phyloP scores from a whole-genome alignment of 2,113 vertebrate species.

The Passer montanus region DNA sequence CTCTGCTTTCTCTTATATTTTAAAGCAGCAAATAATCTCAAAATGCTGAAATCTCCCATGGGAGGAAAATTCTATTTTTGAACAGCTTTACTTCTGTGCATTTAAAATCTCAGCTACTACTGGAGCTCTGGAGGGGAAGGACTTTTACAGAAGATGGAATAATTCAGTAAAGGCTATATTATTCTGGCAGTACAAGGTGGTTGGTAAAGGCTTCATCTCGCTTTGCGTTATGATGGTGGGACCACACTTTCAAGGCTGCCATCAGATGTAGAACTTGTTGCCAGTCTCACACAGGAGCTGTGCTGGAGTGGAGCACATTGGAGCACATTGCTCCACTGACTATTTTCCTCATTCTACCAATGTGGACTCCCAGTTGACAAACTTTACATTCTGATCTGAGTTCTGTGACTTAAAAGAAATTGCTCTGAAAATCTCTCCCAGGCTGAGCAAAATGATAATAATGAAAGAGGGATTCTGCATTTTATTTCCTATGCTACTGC shows the following conservation, averaged over 20 bases:
- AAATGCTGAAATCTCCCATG: not conserved
- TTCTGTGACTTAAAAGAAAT: not conserved
- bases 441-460: not conserved
- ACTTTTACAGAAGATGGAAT: not conserved
- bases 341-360: not conserved
- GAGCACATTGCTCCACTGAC: not conserved
- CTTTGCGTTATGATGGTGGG: not conserved
- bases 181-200: not conserved
- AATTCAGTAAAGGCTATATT: not conserved
- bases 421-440: not conserved
- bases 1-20: not conserved
- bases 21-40: not conserved
- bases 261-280: not conserved
- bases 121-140: not conserved
- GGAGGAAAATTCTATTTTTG: constrained; percentile 7
- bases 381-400: not conserved
- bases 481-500: not conserved
- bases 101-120: constrained; percentile 6
- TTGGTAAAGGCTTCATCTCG: not conserved
- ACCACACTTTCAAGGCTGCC: not conserved
- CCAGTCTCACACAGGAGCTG: not conserved
- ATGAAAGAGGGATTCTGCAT: not conserved
- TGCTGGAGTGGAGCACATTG: not conserved
- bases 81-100: constrained; percentile 46
- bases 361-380: not conserved